Base-by-base conservation (phyloP, 2,888 invertebrate genomes). In the Serrognathus titanus region DNA sequence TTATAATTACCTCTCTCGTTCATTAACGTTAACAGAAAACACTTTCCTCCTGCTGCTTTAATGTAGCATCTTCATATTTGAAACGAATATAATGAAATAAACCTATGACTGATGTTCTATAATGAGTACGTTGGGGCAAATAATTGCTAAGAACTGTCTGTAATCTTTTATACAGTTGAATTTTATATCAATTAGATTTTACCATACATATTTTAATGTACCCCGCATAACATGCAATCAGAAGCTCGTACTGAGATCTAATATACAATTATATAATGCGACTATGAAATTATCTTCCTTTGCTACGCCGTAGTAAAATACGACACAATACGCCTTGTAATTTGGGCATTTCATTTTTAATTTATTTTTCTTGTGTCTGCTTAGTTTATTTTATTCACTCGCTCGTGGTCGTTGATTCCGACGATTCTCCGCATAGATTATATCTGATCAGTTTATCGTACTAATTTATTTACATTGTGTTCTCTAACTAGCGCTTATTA, bases 111-210 rank as follows among this genome's bases (percentile, higher is more conserved):
- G 72, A 72, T 71, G 72, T 68, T 69, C 69, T 58, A 51, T 72
- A 71, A 72, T 72, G 67, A 71, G 67, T 58, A 67, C 63, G 65
- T 70, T 61, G 51, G 50, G 63, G 61, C 66, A 64, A 69, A 70
- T 72, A 70, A 73, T 71, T 69, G 67, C 68, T 59, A 59, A 61
- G 65, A 66, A 64, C 61, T 63, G 58, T 57, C 66, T 63, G 65
- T 70, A 70, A 73, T 71, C 70, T 71, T 69, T 71, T 69, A 68
- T 70, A 66, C 66, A 67, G 68, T 66, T 70, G 70, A 67, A 71
- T 72, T 72, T 71, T 72, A 63, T 67, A 72, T 72, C 71, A 71
- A 71, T 71, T 71, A 71, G 66, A 66, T 61, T 68, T 69, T 69
- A 68, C 63, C 65, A 67, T 70, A 68, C 66, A 69, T 67, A 70